Percentiles rank a stretch among this genome's conserved stretches.
phyloP scores from a whole-genome alignment of 2,888 invertebrate genomes.

The Erannis defoliaria region DNA sequence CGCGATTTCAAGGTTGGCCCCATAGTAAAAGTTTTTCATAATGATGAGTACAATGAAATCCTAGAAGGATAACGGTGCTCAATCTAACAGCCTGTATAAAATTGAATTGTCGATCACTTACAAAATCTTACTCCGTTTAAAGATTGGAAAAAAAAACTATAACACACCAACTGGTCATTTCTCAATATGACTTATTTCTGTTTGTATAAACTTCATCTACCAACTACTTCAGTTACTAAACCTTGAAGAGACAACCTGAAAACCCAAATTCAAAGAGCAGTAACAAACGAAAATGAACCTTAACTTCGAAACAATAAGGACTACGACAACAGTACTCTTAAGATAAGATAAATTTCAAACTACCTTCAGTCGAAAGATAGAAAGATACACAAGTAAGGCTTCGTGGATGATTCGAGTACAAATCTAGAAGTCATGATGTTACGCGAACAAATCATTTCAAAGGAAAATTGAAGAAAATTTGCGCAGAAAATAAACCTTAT shows the following conservation, averaged over 20 bases:
- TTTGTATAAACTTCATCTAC: not conserved
- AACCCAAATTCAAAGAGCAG: constrained; percentile 54
- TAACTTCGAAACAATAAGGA: constrained; percentile 69
- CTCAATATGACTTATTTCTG: no score
- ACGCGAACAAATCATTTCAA: constrained; percentile 29
- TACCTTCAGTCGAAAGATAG: constrained; percentile 76
- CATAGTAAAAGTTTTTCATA: no score
- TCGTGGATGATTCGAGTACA: constrained; percentile 79
- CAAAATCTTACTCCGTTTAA: not conserved
- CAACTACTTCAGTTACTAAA: constrained; percentile 10
- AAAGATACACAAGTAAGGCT: constrained; percentile 86
- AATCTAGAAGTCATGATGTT: constrained; percentile 63
- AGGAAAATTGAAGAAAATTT: constrained; percentile 6
- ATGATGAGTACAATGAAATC: no score
- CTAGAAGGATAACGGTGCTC: no score
- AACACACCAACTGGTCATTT: no score
- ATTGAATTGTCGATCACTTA: not conserved
- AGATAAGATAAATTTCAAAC: constrained; percentile 76
- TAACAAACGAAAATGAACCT: constrained; percentile 52
- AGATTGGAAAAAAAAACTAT: no score
- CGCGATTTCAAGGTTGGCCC: no score
- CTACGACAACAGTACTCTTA: constrained; percentile 76
- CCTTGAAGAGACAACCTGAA: constrained; percentile 54
- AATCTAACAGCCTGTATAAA: no score
- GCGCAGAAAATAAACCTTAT: not conserved